Evolutionary conservation across 1,140 invertebrate species (phyloP).

Genomic region (Apis dorsata): DNA sequence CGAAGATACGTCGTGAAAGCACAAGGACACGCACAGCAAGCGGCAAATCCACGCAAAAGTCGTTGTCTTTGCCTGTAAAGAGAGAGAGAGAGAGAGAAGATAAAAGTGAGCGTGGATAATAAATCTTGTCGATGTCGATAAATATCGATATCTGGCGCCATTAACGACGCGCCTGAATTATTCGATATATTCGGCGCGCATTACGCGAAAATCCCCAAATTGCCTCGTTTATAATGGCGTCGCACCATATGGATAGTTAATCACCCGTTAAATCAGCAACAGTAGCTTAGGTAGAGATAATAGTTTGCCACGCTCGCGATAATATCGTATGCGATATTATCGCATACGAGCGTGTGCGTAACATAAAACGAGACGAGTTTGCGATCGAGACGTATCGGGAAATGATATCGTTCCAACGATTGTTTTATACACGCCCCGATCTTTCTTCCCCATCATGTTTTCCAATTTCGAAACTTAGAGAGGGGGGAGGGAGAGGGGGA

Average conservation of each 20-base stretch:
- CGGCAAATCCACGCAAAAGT: constrained; percentile 64
- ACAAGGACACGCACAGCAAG: constrained; percentile 66
- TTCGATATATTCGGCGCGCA: neutral
- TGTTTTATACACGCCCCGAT: too few species aligned
- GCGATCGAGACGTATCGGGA: too few species aligned
- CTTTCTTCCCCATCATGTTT: too few species aligned
- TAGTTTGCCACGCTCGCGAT: neutral
- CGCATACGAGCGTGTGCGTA: neutral
- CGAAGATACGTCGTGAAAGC: constrained; percentile 63
- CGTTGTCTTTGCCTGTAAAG: constrained; percentile 70
- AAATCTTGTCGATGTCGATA: neutral
- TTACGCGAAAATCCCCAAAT: neutral
- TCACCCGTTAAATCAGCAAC: neutral
- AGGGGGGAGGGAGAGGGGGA: too few species aligned
- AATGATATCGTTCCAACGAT: too few species aligned
- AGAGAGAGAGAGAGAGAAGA: constrained; percentile 13
- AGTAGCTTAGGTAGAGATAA: neutral
- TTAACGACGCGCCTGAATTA: neutral
- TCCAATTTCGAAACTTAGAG: too few species aligned
- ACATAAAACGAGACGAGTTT: too few species aligned
- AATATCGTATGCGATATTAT: neutral
- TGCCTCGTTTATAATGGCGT: neutral
- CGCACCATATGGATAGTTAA: neutral
- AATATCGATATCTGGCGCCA: neutral
- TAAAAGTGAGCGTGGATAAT: neutral